These are phyloP conservation scores for Platygyra sinensis DNA, from an alignment of 64 coral and sea anemone species.

Conservation along the genomic window DNA sequence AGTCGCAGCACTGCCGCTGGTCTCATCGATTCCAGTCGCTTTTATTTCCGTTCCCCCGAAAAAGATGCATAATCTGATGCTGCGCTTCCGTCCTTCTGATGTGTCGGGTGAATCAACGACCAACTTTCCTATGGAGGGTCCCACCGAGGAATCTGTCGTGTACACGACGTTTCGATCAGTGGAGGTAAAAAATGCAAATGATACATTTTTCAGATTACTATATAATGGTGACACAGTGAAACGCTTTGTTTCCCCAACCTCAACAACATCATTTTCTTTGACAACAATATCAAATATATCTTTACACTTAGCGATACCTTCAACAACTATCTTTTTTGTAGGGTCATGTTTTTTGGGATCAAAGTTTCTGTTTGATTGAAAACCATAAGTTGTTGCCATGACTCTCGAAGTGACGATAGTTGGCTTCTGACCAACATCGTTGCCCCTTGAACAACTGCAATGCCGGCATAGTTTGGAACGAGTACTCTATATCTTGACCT, in stretches of 20 bases:
- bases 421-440: constrained; percentile 15
- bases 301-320: neutral
- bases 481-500: neutral
- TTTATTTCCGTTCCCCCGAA: constrained; percentile 40
- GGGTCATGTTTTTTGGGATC: neutral
- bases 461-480: constrained; percentile 24
- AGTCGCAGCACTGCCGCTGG: neutral
- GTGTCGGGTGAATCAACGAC: constrained; percentile 11
- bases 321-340: neutral
- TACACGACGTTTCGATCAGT: neutral
- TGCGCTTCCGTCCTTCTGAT: neutral
- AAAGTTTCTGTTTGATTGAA: neutral
- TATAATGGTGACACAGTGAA: neutral
- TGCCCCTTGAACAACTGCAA: constrained; percentile 39
- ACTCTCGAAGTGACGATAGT: neutral
- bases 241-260: neutral
- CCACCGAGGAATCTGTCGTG: constrained; percentile 2
- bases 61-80: neutral
- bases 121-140: neutral
- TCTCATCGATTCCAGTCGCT: neutral
- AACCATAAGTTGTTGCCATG: constrained; percentile 18
- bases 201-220: neutral
- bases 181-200: neutral
- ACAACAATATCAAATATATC: constrained; percentile 30
- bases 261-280: constrained; percentile 11